Base-by-base conservation (phyloP, 2,797 vertebrate species). In the Prunella strophiata region DNA sequence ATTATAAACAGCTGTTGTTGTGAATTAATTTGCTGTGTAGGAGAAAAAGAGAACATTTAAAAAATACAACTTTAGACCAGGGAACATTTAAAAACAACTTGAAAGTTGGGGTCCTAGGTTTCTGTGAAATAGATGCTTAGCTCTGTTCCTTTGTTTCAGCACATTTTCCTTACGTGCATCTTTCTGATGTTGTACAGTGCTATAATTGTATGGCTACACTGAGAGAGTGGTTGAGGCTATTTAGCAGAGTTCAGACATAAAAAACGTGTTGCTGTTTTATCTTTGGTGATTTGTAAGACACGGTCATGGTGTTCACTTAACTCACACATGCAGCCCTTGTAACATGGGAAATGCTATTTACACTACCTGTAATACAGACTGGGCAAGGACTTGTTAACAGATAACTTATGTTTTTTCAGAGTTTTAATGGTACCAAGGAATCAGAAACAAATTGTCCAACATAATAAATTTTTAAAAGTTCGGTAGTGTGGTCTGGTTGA, bases 11-110 rank as follows among this genome's bases (percentile, higher is more conserved):
- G 38, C 22, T 92, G 10, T 76, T 94, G 82, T 93, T 96, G 85
- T 97, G 94, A 51, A 87, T 91, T 98, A n/a, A 91, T 95, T 97
- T 97, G 40, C 54, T 88, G 8, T 62, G 8, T 51, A 67, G 66
- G 43, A 57, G 47, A 30, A 50, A 21, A 52, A 71, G 29, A 68
- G 16, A 12, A 18, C 7, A 2, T 36, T 74, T 30, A 0, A 27
- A 52, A 52, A 61, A 32, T 23, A 29, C 3, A 40, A 1, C 23
- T 72, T 67, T 18, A 85, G 20, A 72, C 21, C 10, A 32, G 36
- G 26, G 13, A 36, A 48, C 5, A 30, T 42, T 67, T 82, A 16
- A 59, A 81, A 74, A 27, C 12, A 18, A 19, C 7, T 38, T 61
- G 20, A 40, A 80, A 84, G 7, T 4, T 10, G 9, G 9, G 3